Conservation (phyloP, 2,113 vertebrate genomes). For the Dasyprocta punctata region DNA sequence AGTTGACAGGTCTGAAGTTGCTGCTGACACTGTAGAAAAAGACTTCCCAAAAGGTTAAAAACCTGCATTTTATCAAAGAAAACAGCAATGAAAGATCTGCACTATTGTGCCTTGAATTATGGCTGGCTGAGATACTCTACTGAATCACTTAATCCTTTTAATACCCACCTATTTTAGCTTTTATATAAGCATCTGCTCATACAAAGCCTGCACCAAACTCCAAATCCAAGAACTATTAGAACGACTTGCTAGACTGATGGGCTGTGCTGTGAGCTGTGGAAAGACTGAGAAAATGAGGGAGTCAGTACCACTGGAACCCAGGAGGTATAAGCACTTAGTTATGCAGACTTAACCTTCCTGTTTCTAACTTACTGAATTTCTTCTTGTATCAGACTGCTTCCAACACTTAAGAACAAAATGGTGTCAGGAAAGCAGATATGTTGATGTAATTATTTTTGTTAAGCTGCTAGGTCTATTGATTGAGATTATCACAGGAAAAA, state of each 20-base stretch:
- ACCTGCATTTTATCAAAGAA: conserved; percentile 85
- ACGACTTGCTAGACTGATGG: conserved; percentile 66
- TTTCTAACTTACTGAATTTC: conserved; percentile 37
- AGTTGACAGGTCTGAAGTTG: conserved; percentile 84
- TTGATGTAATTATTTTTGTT: conserved; percentile 73
- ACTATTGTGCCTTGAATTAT: conserved; percentile 85
- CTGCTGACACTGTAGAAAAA: conserved; percentile 84
- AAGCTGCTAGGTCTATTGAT: conserved; percentile 76
- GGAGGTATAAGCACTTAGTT: conserved; percentile 23
- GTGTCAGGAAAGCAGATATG: conserved; percentile 71
- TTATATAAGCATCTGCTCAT: conserved; percentile 82
- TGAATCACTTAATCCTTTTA: conserved; percentile 85
- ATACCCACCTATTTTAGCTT: conserved; percentile 83
- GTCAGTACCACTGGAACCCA: conserved; percentile 43
- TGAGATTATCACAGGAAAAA: conserved; percentile 75
- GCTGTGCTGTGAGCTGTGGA: conserved; percentile 67
- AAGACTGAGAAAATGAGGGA: conserved; percentile 73
- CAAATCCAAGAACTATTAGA: conserved; percentile 76
- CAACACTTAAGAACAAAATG: conserved; percentile 69
- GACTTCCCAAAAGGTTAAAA: conserved; percentile 85
- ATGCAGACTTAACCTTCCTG: conserved; percentile 24
- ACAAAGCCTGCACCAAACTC: conserved; percentile 78
- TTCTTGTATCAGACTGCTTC: conserved; percentile 53
- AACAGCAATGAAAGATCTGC: conserved; percentile 84
- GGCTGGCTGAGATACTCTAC: conserved; percentile 81